A percentile compares a stretch with the other conserved stretches of the same genome.
Evolutionary conservation across 2,888 invertebrate genomes (phyloP).

Genomic region (Sphaeridia pumilis): DNA sequence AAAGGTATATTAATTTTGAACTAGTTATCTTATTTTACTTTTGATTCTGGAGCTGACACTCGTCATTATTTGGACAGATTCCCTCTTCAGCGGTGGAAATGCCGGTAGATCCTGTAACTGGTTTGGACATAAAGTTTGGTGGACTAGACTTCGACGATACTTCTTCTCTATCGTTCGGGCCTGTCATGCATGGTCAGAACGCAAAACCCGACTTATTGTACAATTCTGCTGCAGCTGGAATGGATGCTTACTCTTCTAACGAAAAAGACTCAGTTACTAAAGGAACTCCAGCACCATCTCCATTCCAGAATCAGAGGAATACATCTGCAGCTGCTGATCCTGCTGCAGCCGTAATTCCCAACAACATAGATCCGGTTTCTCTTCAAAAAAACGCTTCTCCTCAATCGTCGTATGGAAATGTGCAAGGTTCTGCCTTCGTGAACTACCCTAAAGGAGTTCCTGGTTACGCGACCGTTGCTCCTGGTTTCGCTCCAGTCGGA

Average conservation of each 20-base stretch:
- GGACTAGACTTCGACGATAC: conserved; percentile 63
- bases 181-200: conserved; percentile 26
- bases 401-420: conserved; percentile 22
- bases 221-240: conserved; percentile 12
- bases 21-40: conserved; percentile 17
- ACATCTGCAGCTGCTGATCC: conserved; percentile 16
- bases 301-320: conserved; percentile 35
- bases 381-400: conserved; percentile 13
- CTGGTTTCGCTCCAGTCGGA: conserved; percentile 29
- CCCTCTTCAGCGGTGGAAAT: conserved; percentile 90
- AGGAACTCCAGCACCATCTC: conserved; percentile 24
- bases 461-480: conserved; percentile 31
- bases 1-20: conserved; percentile 23
- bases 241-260: conserved; percentile 20
- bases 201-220: conserved; percentile 26
- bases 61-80: conserved; percentile 54
- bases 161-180: conserved; percentile 27
- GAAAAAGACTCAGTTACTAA: conserved; percentile 27
- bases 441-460: conserved; percentile 32
- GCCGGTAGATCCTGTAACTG: conserved; percentile 74
- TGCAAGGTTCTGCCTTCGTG: conserved; percentile 33
- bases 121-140: conserved; percentile 87
- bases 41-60: background rate
- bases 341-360: conserved; percentile 14
- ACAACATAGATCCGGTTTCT: conserved; percentile 14